phyloP scores from a whole-genome alignment of 2,888 invertebrate species.

The Pheosia gnoma region DNA sequence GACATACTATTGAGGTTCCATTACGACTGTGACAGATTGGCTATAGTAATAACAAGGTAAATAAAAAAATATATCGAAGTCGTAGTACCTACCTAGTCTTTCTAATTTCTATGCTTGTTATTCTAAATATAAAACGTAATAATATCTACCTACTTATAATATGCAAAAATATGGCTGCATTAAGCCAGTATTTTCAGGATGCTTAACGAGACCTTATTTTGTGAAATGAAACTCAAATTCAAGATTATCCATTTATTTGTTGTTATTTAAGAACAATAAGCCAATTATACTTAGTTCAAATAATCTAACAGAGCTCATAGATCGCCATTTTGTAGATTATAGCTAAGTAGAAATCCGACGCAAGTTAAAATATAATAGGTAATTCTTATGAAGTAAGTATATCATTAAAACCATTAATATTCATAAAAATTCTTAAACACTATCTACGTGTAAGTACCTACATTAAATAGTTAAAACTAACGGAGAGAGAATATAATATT shows the following conservation, averaged over 20 bases:
- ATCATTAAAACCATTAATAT: constrained; percentile 42
- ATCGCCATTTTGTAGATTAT: constrained; percentile 53
- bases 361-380: constrained; percentile 64
- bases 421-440: constrained; percentile 47
- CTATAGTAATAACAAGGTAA: too few relatives aligned
- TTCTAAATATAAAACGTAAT: too few relatives aligned
- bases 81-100: too few relatives aligned
- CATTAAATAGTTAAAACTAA: constrained; percentile 38
- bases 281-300: constrained; percentile 73
- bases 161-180: too few relatives aligned
- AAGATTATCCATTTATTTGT: constrained; percentile 78
- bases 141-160: too few relatives aligned
- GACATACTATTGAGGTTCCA: too few relatives aligned
- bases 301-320: constrained; percentile 68
- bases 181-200: background rate
- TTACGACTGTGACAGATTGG: too few relatives aligned
- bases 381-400: constrained; percentile 14
- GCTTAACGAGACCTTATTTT: background rate
- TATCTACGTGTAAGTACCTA: constrained; percentile 45
- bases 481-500: constrained; percentile 43
- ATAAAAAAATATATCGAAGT: too few relatives aligned
- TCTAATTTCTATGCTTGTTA: too few relatives aligned
- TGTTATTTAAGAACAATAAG: constrained; percentile 77
- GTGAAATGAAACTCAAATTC: constrained; percentile 66
- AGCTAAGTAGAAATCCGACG: constrained; percentile 64